Conservation (phyloP, 1,140 invertebrate genomes). For the Trypoxylus dichotomus region DNA sequence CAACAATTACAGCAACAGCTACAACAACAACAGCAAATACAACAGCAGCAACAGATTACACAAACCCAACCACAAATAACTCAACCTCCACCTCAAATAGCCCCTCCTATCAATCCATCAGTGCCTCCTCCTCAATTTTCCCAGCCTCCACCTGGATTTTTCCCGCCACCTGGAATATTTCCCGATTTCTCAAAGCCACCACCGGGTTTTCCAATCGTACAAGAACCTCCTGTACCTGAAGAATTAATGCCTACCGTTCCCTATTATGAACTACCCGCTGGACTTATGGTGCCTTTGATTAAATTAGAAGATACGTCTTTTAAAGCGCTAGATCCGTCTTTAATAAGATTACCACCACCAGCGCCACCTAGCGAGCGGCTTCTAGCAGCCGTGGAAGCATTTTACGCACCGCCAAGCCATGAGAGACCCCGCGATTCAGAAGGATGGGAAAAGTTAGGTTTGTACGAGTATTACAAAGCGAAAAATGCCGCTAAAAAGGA, state of each 20-base stretch:
- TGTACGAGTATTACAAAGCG: constrained; percentile 97
- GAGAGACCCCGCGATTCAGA: constrained; percentile 95
- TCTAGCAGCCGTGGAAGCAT: constrained; percentile 90
- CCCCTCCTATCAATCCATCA: constrained; percentile 39
- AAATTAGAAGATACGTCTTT: constrained; percentile 91
- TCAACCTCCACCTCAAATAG: constrained; percentile 37
- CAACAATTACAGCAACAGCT: constrained; percentile 47
- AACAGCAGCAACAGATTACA: constrained; percentile 49
- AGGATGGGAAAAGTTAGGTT: constrained; percentile 95
- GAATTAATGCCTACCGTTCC: constrained; percentile 87
- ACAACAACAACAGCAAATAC: constrained; percentile 47
- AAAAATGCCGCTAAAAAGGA: constrained; percentile 88
- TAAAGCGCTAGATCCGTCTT: constrained; percentile 84
- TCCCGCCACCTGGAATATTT: constrained; percentile 57
- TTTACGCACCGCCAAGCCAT: constrained; percentile 91
- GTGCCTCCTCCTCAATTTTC: constrained; percentile 52
- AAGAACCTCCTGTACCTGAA: constrained; percentile 59
- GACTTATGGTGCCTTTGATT: constrained; percentile 91
- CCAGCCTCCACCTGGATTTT: constrained; percentile 62
- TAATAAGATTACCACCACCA: constrained; percentile 88
- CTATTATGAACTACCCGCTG: constrained; percentile 95
- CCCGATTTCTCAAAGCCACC: constrained; percentile 85
- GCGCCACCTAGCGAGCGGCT: constrained; percentile 90
- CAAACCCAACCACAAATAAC: constrained; percentile 32
- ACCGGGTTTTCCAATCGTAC: constrained; percentile 70